Base-by-base conservation (phyloP, 2,888 invertebrate genomes). In the Anaspis maculata region DNA sequence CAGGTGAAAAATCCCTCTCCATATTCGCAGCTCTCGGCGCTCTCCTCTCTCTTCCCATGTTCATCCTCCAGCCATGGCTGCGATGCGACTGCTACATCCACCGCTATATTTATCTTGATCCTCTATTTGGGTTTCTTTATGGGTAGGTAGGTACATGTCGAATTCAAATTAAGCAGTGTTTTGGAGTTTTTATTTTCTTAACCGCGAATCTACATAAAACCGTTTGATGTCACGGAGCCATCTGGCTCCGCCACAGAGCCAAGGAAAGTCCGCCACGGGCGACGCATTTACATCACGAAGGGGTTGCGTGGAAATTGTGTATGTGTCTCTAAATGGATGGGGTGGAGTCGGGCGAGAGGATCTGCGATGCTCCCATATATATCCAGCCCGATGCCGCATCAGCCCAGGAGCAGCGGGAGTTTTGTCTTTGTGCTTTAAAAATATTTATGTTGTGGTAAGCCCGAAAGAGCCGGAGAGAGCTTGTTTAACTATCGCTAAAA, bases 181-280 rank as follows among this genome's bases (percentile, higher is more conserved):
- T 61, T 59, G 61, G 61, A 61, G 55, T 63, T 63, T 62, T 63
- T 63, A 63, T 63, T 63, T 63, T 62, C 63, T 62, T 61, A 61
- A 51, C 53, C 46, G 52, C 19, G 49, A 60, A 62, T 63, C 62
- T 63, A 63, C 63, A 62, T 63, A 62, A 63, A 62, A 60, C 57
- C 62, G 58, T 62, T 63, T 62, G 63, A 62, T 60, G 61, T 61
- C 52, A 50, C n/a, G n/a, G n/a, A n/a, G 51, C 46, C 54, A 54
- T 50, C 56, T 61, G 60, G 59, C 61, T 62, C 57, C 54, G 50
- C 49, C 49, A 45, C 44, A 39, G 48, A 43, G 46, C 46, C 47
- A 51, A 52, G 54, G 48, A 50, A 48, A 49, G 45, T 48, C 50
- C 44, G 58, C 61, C 59, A 45, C 48, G 42, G 59, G 61, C 60